phyloP scores from a whole-genome alignment of 35 echinoderm and acorn worm genomes.

The Strongylocentrotus purpuratus region DNA sequence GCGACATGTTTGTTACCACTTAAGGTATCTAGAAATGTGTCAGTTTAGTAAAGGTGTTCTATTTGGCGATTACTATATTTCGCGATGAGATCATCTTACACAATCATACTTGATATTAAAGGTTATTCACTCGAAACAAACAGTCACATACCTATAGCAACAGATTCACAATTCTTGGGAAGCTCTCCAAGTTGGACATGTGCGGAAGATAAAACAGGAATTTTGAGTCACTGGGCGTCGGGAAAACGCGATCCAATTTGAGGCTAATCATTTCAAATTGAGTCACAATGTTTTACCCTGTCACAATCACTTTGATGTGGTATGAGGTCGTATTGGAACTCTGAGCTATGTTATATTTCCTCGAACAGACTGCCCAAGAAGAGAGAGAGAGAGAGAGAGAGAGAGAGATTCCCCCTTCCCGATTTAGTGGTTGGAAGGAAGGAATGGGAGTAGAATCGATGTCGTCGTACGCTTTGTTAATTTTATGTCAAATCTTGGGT shows the following conservation, averaged over 20 bases:
- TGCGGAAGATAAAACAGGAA: not conserved
- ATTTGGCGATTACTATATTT: too few species aligned
- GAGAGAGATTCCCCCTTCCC: not conserved
- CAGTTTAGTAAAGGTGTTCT: too few species aligned
- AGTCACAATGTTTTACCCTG: conserved; percentile 1
- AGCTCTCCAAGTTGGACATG: not conserved
- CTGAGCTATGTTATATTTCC: not conserved
- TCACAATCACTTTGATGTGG: not conserved
- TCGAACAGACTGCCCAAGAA: not conserved
- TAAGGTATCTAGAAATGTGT: too few species aligned
- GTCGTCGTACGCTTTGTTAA: too few species aligned
- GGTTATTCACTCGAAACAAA: not conserved
- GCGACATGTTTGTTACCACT: too few species aligned
- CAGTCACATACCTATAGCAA: not conserved
- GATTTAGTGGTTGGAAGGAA: too few species aligned
- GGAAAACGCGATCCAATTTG: not conserved
- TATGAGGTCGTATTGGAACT: not conserved
- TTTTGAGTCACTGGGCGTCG: not conserved
- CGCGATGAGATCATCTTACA: too few species aligned
- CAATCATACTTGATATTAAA: too few species aligned
- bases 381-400: not conserved
- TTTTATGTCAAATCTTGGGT: too few species aligned
- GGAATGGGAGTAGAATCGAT: too few species aligned
- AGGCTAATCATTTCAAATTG: not conserved
- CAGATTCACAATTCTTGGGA: not conserved